Percentiles rank a stretch among this genome's conserved stretches.
phyloP scores from a whole-genome alignment of 2,888 invertebrate genomes.

The Tribolium freemani region DNA sequence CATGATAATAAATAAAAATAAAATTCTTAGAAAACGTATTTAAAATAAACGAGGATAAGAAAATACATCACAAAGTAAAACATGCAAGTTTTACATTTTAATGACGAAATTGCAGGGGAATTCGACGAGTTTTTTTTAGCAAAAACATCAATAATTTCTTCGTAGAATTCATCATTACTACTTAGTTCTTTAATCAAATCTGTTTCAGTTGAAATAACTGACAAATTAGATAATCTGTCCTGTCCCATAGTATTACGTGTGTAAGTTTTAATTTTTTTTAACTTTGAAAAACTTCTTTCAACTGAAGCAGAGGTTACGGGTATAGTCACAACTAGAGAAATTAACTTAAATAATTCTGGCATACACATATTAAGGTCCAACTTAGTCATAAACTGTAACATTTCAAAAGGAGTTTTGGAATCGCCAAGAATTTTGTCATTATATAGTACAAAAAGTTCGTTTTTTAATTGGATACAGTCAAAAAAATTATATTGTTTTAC shows the following conservation, averaged over 20 bases:
- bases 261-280: slow-evolving; percentile 16
- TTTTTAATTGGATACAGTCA: no score
- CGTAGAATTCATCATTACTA: no score
- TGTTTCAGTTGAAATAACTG: slow-evolving; percentile 11
- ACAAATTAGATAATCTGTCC: slow-evolving; percentile 11
- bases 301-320: slow-evolving; percentile 29
- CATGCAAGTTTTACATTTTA: no score
- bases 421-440: slow-evolving; percentile 1
- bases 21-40: no score
- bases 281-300: background rate
- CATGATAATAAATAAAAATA: no score
- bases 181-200: no score
- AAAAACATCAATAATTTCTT: no score
- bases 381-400: slow-evolving; percentile 15
- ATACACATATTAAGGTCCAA: slow-evolving; percentile 1
- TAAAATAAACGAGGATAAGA: no score
- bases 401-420: background rate
- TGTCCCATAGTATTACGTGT: slow-evolving; percentile 8
- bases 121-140: no score
- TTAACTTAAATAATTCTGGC: slow-evolving; percentile 24
- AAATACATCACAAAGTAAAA: no score
- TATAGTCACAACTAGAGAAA: slow-evolving; percentile 20
- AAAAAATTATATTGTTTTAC: background rate
- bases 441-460: no score
- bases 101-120: no score